A percentile compares a stretch with the other conserved stretches of the same genome.
Evolutionary conservation across 2,797 vertebrate genomes (phyloP).

Genomic region (Chlorospingus semifuscus): DNA sequence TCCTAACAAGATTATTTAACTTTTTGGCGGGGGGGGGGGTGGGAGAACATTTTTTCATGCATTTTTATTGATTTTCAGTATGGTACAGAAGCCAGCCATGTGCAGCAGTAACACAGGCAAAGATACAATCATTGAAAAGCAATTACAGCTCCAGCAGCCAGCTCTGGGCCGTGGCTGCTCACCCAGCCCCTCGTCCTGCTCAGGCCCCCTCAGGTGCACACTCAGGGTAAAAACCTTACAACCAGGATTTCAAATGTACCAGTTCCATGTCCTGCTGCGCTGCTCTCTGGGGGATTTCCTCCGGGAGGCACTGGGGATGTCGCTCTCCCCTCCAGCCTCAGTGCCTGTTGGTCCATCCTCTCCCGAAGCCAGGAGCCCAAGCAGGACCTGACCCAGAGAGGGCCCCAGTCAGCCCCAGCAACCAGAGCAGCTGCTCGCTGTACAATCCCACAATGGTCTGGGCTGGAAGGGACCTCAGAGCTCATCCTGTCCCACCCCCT

Average conservation of each 20-base stretch:
- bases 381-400: background rate
- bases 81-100: conserved; percentile 32
- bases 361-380: background rate
- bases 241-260: background rate
- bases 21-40: background rate
- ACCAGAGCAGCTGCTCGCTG: accelerated
- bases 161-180: background rate
- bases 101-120: conserved; percentile 49
- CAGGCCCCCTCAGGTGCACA: background rate
- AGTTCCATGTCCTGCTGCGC: background rate
- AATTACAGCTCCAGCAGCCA: background rate
- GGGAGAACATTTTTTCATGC: conserved; percentile 29
- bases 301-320: accelerated
- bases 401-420: accelerated
- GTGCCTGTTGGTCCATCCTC: accelerated
- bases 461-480: background rate
- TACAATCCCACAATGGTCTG: background rate
- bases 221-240: background rate
- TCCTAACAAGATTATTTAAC: conserved; percentile 43
- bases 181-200: background rate
- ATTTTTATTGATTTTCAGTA: conserved; percentile 69
- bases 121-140: conserved; percentile 40
- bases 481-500: background rate
- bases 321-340: accelerated
- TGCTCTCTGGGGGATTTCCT: background rate